phyloP scores from a whole-genome alignment of 2,113 vertebrate species.

The Campylomormyrus numenius region DNA sequence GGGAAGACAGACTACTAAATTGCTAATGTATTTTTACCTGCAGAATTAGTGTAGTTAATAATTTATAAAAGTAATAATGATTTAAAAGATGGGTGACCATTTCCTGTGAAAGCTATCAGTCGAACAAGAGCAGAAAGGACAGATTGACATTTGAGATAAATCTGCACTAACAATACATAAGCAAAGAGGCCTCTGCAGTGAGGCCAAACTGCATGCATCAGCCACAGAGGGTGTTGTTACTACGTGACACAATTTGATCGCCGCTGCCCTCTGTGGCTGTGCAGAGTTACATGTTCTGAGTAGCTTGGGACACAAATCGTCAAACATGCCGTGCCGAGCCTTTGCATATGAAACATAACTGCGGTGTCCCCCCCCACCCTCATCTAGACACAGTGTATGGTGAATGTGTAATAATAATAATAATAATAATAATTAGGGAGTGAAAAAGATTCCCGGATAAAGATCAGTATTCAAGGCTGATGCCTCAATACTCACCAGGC shows the following conservation, averaged over 20 bases:
- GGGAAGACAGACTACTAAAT: neutral
- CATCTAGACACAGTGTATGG: conserved; percentile 2
- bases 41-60: neutral
- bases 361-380: neutral
- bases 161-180: neutral
- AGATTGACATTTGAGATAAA: neutral
- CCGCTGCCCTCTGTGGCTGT: neutral
- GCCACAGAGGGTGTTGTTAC: neutral
- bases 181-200: neutral
- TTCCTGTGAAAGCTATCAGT: neutral
- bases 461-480: neutral
- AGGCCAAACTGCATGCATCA: neutral
- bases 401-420: neutral
- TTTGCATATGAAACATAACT: neutral
- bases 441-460: neutral
- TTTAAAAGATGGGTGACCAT: neutral
- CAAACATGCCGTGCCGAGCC: neutral
- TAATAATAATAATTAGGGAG: neutral
- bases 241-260: neutral
- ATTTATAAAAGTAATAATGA: neutral
- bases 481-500: neutral
- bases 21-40: neutral
- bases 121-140: neutral
- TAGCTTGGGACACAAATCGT: neutral
- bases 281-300: neutral